Percentiles rank a stretch among this genome's conserved stretches.
These are phyloP conservation scores for Cyrtorhinus lividipennis DNA, from an alignment of 1,140 invertebrate species.

Conservation along the genomic window DNA sequence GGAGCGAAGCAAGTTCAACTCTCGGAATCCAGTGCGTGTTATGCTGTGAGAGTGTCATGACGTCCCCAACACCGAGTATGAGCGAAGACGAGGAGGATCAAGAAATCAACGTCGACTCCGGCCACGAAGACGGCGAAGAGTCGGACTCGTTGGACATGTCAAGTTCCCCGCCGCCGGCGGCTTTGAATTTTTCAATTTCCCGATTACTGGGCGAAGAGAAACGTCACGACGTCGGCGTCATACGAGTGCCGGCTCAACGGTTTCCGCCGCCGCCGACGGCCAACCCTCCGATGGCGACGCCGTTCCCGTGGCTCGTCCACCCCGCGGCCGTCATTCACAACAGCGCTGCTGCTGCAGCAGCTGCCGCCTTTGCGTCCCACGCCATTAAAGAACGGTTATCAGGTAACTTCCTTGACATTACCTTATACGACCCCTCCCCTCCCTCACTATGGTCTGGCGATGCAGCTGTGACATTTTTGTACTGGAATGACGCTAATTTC, in stretches of 20 bases:
- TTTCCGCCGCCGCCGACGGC: conserved; percentile 38
- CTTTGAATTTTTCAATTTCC: conserved; percentile 38
- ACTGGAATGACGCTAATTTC: too few species aligned
- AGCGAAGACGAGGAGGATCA: conserved; percentile 25
- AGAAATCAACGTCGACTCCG: conserved; percentile 28
- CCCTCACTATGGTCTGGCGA: too few species aligned
- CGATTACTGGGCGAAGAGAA: conserved; percentile 32
- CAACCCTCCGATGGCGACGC: conserved; percentile 31
- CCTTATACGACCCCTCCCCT: not conserved
- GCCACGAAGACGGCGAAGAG: conserved; percentile 22
- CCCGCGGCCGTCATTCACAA: conserved; percentile 48
- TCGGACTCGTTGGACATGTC: conserved; percentile 12
- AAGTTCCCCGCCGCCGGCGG: conserved; percentile 29
- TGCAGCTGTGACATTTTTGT: too few species aligned
- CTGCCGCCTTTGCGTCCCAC: conserved; percentile 60
- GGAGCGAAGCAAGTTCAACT: not conserved
- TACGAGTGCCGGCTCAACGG: conserved; percentile 73
- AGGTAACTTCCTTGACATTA: conserved; percentile 42
- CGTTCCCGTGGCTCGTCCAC: conserved; percentile 40
- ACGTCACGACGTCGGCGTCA: conserved; percentile 40
- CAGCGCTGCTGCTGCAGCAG: conserved; percentile 39
- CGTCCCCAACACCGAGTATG: conserved; percentile 15
- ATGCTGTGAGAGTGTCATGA: conserved; percentile 16
- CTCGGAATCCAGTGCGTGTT: not conserved
- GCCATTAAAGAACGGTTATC: conserved; percentile 75